A percentile compares a stretch with the other conserved stretches of the same genome.
These are phyloP conservation scores for Campoletis raptor DNA, from an alignment of 2,888 invertebrate genomes.

Conservation along the genomic window DNA sequence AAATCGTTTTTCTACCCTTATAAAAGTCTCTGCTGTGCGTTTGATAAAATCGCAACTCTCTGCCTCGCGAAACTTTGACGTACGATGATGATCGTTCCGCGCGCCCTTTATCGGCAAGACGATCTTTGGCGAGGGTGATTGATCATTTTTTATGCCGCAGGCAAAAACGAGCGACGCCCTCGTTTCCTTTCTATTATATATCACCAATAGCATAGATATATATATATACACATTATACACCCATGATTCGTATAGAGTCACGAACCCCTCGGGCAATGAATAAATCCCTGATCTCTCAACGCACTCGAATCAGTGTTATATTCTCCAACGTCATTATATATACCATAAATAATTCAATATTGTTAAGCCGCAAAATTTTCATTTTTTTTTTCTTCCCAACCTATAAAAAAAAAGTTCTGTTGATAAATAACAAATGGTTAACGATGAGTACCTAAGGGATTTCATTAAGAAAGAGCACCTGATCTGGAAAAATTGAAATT, in stretches of 20 bases:
- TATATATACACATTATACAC: conserved; percentile 12
- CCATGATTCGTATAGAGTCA: background rate
- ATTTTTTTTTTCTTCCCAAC: background rate
- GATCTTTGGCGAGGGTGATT: conserved; percentile 54
- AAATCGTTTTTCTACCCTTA: background rate
- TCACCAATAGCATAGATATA: conserved; percentile 10
- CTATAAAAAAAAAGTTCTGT: background rate
- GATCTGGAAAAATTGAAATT: background rate
- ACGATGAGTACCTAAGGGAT: background rate
- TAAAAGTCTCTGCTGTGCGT: conserved; percentile 5
- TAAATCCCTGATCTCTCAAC: conserved; percentile 43
- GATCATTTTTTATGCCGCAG: conserved; percentile 36
- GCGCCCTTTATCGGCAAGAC: conserved; percentile 27
- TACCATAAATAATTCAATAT: conserved; percentile 44
- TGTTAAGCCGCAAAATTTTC: background rate
- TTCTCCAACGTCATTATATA: conserved; percentile 24
- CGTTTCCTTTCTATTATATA: conserved; percentile 57
- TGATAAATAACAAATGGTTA: background rate
- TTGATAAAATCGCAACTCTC: conserved; percentile 17
- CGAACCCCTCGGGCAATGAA: conserved; percentile 47
- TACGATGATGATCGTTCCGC: conserved; percentile 31
- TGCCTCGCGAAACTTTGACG: conserved; percentile 13
- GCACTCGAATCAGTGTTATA: conserved; percentile 26
- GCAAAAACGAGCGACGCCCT: conserved; percentile 23
- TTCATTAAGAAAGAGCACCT: background rate